Evolutionary conservation across 2,113 vertebrate species (phyloP), one percentile per base, ranked within the genome.

Genomic region (Sebastes fasciatus): DNA sequence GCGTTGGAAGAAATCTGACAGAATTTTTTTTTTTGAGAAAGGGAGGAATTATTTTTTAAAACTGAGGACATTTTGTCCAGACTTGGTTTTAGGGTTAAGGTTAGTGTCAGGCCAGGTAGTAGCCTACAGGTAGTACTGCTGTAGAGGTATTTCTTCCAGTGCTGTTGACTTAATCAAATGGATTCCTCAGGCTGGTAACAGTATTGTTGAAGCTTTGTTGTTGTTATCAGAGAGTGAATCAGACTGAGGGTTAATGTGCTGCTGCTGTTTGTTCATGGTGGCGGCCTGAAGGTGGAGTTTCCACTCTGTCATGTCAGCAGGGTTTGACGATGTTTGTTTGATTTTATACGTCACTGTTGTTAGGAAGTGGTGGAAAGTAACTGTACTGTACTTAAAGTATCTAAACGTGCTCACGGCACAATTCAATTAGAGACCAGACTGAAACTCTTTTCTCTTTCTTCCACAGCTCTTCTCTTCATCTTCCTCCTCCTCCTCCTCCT

Each of bases 211-310:
- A 21, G 23, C 40, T 11, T 52, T 8, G n/a, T 52, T 63, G n/a
- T 45, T 58, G 60, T 82, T 86, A 88, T 86, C 82, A 57, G 76
- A 8, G 12, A 11, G 17, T 23, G 23, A 60, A 54, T 85, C 83
- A 79, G 77, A 19, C 57, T 2, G 14, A 0, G 16, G 21, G 16
- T 71, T 51, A 64, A 73, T 61, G 60, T 45, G 57, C 57, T 70
- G 21, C 81, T 65, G 64, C 58, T 92, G 87, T 92, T 93, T 93
- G 90, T 85, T 85, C 84, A 87, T 86, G 91, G 91, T 79, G 92
- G 89, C 88, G 89, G 14, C 54, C 83, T 9, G 10, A 42, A 43
- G 43, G n/a, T 70, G 76, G 34, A 88, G 77, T 49, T 1, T 81
- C 40, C 80, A 74, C 77, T 67, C 74, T 9, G 66, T 40, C 0